Percentiles rank a stretch among this genome's conserved stretches.
Evolutionary conservation across 2,888 invertebrate genomes (phyloP).

Genomic region (Drosophila falleni): DNA sequence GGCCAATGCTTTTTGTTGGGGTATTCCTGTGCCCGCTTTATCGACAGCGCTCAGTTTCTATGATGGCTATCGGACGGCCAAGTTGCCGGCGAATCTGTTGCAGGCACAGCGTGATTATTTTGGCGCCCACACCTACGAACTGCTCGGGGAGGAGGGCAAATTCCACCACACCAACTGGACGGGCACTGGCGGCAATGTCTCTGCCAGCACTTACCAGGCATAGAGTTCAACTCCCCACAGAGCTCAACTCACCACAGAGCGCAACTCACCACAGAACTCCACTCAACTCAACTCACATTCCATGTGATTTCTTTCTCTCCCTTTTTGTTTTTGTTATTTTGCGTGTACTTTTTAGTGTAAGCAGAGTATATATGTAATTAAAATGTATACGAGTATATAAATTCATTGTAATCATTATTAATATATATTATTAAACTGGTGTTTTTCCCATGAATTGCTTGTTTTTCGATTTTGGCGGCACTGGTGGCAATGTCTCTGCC

Average conservation of each 20-base stretch:
- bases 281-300: no score
- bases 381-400: no score
- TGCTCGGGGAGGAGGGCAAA: slow-evolving; percentile 93
- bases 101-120: slow-evolving; percentile 99
- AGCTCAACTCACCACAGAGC: no score
- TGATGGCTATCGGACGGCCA: slow-evolving; percentile 95
- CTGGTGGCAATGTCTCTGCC: slow-evolving; percentile 98
- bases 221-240: slow-evolving; percentile 83
- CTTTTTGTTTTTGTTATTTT: no score
- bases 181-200: slow-evolving; percentile 97
- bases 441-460: no score
- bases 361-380: no score
- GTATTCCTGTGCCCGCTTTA: slow-evolving; percentile 97
- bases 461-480: no score
- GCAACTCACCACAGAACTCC: no score
- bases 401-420: no score
- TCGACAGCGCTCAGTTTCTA: slow-evolving; percentile 98
- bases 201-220: slow-evolving; percentile 95
- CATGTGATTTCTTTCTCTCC: no score
- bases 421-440: no score
- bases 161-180: slow-evolving; percentile 99
- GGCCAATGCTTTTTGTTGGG: slow-evolving; percentile 89
- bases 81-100: slow-evolving; percentile 96
- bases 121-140: slow-evolving; percentile 99
- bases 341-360: no score